Base-by-base conservation (phyloP, 2,888 invertebrate species). In the Copidosoma aretas region DNA sequence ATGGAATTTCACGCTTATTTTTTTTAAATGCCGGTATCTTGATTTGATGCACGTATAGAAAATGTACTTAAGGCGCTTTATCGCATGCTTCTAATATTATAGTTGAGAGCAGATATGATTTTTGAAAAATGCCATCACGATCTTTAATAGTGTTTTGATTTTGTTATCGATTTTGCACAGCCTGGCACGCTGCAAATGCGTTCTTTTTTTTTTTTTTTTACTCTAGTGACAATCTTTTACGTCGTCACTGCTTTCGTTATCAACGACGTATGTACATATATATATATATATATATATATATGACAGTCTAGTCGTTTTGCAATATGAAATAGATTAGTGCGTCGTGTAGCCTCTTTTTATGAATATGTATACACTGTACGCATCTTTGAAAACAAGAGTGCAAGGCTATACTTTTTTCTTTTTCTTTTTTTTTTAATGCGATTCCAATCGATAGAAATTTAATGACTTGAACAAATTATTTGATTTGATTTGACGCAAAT, bases 301-400 rank as follows among this genome's bases (percentile, higher is more conserved):
- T 24, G 49, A 60, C 60, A 61, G 53, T 62, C 15, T 32, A 62
- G 58, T 58, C 60, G 54, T 59, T 63, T 46, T 49, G 59, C 25
- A 63, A 56, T 70, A 57, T 10, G 39, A 32, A 32, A 60, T 53
- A 56, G 49, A 64, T 52, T 19, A 57, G 49, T 64, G 58, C n/a
- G n/a, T 61, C 61, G 53, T 10, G 43, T 67, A 52, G 24, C 41
- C 19, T n/a, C 53, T 59, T 41, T 59, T 59, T 58, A 67, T 61
- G 41, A 64, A 70, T 60, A 58, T 62, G 52, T 59, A 68, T 62
- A n/a, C n/a, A n/a, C n/a, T n/a, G n/a, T n/a, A n/a, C n/a, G n/a
- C n/a, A 71, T 64, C 53, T 53, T 49, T n/a, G 39, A 24, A 61
- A 66, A 49, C 62, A 69, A 43, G 59, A 67, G 70, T 70, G 67